Conservation (phyloP, 2,888 invertebrate genomes). For the Pristionchus exspectatus region DNA sequence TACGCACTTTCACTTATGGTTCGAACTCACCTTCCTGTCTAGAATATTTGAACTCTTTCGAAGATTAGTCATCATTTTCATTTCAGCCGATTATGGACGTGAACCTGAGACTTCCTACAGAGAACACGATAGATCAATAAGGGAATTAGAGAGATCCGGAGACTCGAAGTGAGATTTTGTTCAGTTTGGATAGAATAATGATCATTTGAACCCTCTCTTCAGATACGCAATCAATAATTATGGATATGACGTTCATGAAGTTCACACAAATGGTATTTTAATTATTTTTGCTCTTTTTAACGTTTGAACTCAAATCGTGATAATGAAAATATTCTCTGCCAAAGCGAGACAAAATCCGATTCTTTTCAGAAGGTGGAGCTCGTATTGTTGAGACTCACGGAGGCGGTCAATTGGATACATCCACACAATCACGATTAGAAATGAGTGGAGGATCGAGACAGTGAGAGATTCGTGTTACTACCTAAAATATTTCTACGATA, state of each 20-base stretch:
- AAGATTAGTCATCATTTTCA: not conserved
- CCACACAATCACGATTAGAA: slow-evolving; percentile 46
- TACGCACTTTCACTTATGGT: not conserved
- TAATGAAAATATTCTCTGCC: too few species aligned
- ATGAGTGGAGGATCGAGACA: slow-evolving; percentile 14
- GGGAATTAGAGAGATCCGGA: slow-evolving; percentile 52
- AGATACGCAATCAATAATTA: slow-evolving; percentile 68
- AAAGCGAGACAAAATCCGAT: not conserved
- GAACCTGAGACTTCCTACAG: slow-evolving; percentile 54
- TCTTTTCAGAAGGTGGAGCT: slow-evolving; percentile 71
- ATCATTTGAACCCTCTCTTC: not conserved
- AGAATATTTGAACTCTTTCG: not conserved
- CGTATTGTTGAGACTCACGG: slow-evolving; percentile 76
- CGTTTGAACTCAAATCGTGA: not conserved
- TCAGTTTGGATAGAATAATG: too few species aligned
- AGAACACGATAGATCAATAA: slow-evolving; percentile 23
- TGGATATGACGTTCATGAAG: slow-evolving; percentile 77
- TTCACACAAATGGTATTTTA: slow-evolving; percentile 71
- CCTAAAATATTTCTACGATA: not conserved
- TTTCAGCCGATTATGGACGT: slow-evolving; percentile 54
- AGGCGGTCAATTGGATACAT: slow-evolving; percentile 60
- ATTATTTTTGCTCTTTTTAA: not conserved
- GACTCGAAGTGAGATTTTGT: slow-evolving; percentile 19
- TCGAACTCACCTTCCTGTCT: not conserved
- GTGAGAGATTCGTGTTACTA: not conserved